Conservation (phyloP, 2,113 vertebrate species). For the Plestiodon gilberti region DNA sequence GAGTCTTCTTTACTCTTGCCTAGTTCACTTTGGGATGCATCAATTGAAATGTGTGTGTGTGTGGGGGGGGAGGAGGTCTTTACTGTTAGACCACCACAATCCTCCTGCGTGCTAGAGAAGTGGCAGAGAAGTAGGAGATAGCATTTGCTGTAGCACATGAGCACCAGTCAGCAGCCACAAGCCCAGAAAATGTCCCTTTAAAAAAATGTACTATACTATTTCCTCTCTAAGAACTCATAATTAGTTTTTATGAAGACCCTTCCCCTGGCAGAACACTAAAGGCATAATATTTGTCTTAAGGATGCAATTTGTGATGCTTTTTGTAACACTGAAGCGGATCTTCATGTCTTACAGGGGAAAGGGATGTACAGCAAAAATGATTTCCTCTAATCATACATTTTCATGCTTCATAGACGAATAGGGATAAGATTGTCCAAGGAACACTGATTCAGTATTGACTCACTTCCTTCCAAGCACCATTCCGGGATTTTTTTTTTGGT, state of each 20-base stretch:
- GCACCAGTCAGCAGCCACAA: background rate
- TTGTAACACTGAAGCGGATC: constrained; percentile 1
- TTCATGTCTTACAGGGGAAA: constrained; percentile 3
- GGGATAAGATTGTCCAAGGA: background rate
- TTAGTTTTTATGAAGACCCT: background rate
- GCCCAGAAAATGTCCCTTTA: background rate
- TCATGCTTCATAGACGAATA: background rate
- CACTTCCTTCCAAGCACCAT: constrained; percentile 8
- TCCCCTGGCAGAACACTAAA: background rate
- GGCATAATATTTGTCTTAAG: constrained; percentile 35
- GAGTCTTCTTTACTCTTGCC: background rate
- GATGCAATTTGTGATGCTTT: constrained; percentile 17
- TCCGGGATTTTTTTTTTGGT: background rate
- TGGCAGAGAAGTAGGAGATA: background rate
- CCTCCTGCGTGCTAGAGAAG: background rate
- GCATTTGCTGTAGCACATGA: background rate
- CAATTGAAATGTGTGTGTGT: background rate
- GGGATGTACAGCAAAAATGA: constrained; percentile 22
- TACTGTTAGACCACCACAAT: background rate
- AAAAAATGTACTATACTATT: background rate
- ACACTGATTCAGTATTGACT: constrained; percentile 13
- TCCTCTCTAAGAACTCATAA: constrained; percentile 7
- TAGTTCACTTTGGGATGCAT: background rate
- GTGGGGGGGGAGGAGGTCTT: too few species aligned
- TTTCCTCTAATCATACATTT: constrained; percentile 16